Evolutionary conservation across 2,797 vertebrate species (phyloP), one percentile per base, ranked within the genome.

Genomic region (Bryconaethiops microstoma): DNA sequence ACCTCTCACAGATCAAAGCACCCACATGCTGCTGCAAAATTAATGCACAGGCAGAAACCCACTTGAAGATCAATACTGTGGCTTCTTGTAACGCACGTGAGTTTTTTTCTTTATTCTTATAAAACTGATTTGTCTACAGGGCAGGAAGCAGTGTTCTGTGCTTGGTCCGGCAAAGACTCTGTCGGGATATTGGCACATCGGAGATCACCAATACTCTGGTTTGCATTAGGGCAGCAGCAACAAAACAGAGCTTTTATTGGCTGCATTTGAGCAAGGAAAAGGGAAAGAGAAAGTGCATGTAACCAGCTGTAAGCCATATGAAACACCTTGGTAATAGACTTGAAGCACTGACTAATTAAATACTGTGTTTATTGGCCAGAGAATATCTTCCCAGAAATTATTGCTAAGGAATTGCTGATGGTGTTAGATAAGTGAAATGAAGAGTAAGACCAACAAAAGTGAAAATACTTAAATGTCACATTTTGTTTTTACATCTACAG

Each of bases 171-270:
- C 79, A 82, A 72, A 80, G 83, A 77, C 88, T 85, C 60, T 77
- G 70, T 48, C 10, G 8, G 72, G 72, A 77, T 84, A 81, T 39
- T 85, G 84, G 76, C 87, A 88, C 70, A 73, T 87, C 82, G 86
- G 88, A 92, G 91, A 91, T 91, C 83, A 92, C 88, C 83, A 79
- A 84, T 88, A 83, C 88, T 93, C 93, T 94, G 94, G 91, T 95
- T 95, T 91, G 90, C 92, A 95, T 95, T 94, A 95, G 88, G 82
- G 87, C 86, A 86, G 90, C 90, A 83, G 90, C 91, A 92, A 91
- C 76, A 74, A 89, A 91, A 90, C 86, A 87, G 78, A 81, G 81
- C 78, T 89, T 89, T 90, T 85, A 87, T 85, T 88, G 88, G 88
- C 85, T 75, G 80, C 85, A 85, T 86, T 85, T 81, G 87, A 91